phyloP scores from a whole-genome alignment of 2,888 invertebrate genomes.

The Leucoma salicis region DNA sequence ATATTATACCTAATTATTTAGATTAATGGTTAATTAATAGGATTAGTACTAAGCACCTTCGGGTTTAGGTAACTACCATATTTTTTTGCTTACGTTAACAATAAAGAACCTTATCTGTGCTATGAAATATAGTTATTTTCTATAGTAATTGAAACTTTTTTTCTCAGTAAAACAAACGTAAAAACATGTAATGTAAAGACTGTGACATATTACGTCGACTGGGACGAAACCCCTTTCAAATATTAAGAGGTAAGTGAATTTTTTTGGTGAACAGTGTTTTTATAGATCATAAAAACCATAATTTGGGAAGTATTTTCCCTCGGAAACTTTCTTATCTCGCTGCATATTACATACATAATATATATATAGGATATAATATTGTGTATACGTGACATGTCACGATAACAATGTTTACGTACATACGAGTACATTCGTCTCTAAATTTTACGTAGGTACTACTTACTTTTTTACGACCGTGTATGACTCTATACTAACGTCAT shows the following conservation, averaged over 20 bases:
- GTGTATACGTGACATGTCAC: neutral
- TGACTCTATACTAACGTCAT: neutral
- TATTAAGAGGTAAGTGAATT: conserved; percentile 47
- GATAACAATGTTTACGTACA: neutral
- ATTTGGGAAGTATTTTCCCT: conserved; percentile 38
- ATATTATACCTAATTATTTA: no score
- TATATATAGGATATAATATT: neutral
- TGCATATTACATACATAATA: conserved; percentile 7
- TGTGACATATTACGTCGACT: no score
- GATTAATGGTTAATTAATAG: no score
- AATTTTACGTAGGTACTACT: neutral
- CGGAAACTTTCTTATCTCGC: conserved; percentile 15
- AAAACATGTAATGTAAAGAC: no score
- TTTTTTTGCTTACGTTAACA: no score
- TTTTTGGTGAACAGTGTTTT: conserved; percentile 43
- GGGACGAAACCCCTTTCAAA: conserved; percentile 40
- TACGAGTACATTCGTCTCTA: neutral
- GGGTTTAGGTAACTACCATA: no score
- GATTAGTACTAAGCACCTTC: no score
- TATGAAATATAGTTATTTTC: no score
- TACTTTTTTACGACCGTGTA: neutral
- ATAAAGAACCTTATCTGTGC: no score
- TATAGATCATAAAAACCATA: conserved; percentile 54
- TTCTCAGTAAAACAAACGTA: no score
- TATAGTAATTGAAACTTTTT: no score